Conservation (phyloP, 2,888 invertebrate genomes). For the Brenthis daphne region DNA sequence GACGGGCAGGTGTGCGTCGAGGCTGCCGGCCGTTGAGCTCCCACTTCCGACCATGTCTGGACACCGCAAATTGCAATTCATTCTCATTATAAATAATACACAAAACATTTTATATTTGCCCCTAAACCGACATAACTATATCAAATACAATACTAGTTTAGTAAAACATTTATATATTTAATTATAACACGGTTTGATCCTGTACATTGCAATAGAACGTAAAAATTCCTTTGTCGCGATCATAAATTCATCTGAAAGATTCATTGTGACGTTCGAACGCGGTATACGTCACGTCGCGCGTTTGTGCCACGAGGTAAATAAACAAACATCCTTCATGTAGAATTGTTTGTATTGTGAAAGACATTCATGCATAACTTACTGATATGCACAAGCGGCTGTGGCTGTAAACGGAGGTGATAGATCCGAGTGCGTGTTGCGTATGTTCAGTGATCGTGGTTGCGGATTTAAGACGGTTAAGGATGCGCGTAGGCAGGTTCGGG, state of each 20-base stretch:
- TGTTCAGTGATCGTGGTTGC: slow-evolving; percentile 10
- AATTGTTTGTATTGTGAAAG: slow-evolving; percentile 63
- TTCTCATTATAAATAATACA: slow-evolving; percentile 29
- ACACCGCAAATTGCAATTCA: slow-evolving; percentile 52
- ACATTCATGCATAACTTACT: slow-evolving; percentile 75
- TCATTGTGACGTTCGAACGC: slow-evolving; percentile 37
- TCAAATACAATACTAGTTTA: neutral
- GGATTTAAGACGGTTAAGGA: slow-evolving; percentile 13
- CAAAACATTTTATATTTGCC: slow-evolving; percentile 1
- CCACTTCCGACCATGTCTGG: slow-evolving; percentile 59
- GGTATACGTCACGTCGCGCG: slow-evolving; percentile 19
- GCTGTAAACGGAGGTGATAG: neutral
- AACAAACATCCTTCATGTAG: slow-evolving; percentile 52
- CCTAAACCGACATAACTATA: neutral
- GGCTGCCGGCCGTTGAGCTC: slow-evolving; percentile 48
- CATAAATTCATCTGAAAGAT: slow-evolving; percentile 27
- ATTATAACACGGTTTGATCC: neutral
- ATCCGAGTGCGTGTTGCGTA: neutral
- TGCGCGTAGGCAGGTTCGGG: slow-evolving; percentile 29
- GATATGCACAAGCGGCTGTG: slow-evolving; percentile 56
- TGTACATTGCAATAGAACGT: neutral
- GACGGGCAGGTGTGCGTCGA: slow-evolving; percentile 62
- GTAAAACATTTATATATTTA: slow-evolving; percentile 9
- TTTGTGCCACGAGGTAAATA: slow-evolving; percentile 39
- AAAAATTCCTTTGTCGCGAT: slow-evolving; percentile 8